A percentile compares a stretch with the other conserved stretches of the same genome.
Evolutionary conservation across 2,113 vertebrate species (phyloP).

Genomic region (Columba janthina): DNA sequence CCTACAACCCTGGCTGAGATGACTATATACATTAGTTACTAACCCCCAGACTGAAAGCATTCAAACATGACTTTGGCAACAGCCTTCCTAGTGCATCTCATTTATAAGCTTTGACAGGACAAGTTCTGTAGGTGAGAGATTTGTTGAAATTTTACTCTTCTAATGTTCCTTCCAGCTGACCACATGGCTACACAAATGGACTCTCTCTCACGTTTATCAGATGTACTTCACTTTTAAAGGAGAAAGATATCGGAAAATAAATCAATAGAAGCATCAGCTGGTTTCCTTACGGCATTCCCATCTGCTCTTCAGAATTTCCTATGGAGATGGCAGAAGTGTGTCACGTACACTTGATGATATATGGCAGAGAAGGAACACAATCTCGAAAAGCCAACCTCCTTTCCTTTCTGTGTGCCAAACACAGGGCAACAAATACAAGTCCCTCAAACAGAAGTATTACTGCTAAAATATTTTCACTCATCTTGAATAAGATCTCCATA

Average conservation of each 20-base stretch:
- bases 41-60: neutral
- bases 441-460: neutral
- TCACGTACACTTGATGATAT: fast-evolving
- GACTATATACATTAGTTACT: neutral
- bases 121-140: neutral
- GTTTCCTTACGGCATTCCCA: neutral
- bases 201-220: fast-evolving
- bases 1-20: neutral
- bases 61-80: neutral
- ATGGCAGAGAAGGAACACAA: neutral
- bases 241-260: neutral
- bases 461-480: neutral
- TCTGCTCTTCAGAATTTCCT: neutral
- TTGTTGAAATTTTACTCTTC: neutral
- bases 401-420: neutral
- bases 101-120: neutral
- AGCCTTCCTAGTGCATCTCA: neutral
- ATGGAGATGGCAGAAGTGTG: neutral
- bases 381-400: neutral
- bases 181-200: neutral
- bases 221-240: neutral
- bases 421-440: neutral
- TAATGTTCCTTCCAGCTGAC: neutral
- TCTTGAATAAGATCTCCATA: neutral
- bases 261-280: neutral